These are phyloP conservation scores for Amblyteles armatorius DNA, from an alignment of 2,888 invertebrate genomes.

Conservation along the genomic window DNA sequence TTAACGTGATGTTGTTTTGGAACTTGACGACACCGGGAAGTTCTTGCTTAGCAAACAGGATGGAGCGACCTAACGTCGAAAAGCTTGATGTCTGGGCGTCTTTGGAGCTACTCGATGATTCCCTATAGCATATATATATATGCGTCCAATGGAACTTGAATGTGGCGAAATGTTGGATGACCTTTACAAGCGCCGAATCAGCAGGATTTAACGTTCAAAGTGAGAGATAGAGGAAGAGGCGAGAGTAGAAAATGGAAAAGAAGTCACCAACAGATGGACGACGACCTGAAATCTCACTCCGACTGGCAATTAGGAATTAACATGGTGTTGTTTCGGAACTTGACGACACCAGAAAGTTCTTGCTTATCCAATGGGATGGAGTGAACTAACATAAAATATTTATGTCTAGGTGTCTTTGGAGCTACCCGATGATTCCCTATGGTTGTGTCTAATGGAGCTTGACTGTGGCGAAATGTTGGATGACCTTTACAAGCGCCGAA, in stretches of 20 bases:
- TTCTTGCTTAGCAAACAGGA: background rate
- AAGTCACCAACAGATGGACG: slow-evolving; percentile 16
- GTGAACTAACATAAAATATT: background rate
- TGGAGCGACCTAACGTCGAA: background rate
- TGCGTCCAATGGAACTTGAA: background rate
- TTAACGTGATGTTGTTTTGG: slow-evolving; percentile 5
- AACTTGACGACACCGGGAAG: background rate
- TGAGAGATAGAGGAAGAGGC: background rate
- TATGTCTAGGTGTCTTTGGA: background rate
- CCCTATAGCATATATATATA: no score
- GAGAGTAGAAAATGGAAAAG: background rate
- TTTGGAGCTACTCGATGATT: background rate
- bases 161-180: background rate
- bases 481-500: slow-evolving; percentile 3
- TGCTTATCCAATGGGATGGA: background rate
- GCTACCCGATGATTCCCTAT: background rate
- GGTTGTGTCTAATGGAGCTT: background rate
- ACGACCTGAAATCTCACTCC: slow-evolving; percentile 35
- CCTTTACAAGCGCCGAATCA: slow-evolving; percentile 10
- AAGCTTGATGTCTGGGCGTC: background rate
- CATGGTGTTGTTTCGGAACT: background rate
- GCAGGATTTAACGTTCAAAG: background rate
- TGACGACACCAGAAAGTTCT: background rate
- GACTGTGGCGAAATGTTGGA: background rate
- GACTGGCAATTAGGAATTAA: background rate